Conservation (phyloP, 2,113 vertebrate genomes). For the Monarcha castaneiventris region DNA sequence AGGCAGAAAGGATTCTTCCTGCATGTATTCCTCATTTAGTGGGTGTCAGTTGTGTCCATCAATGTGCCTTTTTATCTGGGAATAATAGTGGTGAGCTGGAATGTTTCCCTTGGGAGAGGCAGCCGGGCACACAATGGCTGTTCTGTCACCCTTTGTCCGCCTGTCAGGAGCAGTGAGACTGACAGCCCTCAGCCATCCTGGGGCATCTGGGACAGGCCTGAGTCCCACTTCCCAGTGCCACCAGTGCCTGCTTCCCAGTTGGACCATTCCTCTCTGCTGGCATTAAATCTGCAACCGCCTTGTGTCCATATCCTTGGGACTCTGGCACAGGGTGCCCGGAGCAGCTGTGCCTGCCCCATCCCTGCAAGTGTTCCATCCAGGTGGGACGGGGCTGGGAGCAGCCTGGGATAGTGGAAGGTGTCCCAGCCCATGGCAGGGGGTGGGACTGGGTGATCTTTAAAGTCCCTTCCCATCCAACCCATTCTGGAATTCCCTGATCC, state of each 20-base stretch:
- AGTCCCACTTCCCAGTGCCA: not conserved
- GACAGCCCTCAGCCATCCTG: not conserved
- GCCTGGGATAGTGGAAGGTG: not conserved
- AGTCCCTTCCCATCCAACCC: not conserved
- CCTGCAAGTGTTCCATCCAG: not conserved
- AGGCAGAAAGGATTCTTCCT: not conserved
- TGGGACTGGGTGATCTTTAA: not conserved
- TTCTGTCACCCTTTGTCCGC: not conserved
- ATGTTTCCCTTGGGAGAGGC: not conserved
- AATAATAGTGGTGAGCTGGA: not conserved
- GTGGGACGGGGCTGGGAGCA: not conserved
- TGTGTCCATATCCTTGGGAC: fast-evolving
- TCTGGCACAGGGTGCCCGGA: not conserved
- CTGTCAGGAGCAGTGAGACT: not conserved
- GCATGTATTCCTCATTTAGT: not conserved
- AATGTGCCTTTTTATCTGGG: not conserved
- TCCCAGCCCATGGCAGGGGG: not conserved
- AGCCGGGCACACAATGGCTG: not conserved
- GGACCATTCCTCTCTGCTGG: not conserved
- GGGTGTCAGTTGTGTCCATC: not conserved
- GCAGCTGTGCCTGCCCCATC: not conserved
- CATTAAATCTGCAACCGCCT: fast-evolving
- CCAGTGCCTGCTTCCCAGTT: not conserved
- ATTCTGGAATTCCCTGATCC: not conserved
- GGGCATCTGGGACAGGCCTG: fast-evolving